Percentiles rank a stretch among this genome's conserved stretches.
Evolutionary conservation across 2,113 vertebrate genomes (phyloP).

Genomic region (Pachyramphus minor): DNA sequence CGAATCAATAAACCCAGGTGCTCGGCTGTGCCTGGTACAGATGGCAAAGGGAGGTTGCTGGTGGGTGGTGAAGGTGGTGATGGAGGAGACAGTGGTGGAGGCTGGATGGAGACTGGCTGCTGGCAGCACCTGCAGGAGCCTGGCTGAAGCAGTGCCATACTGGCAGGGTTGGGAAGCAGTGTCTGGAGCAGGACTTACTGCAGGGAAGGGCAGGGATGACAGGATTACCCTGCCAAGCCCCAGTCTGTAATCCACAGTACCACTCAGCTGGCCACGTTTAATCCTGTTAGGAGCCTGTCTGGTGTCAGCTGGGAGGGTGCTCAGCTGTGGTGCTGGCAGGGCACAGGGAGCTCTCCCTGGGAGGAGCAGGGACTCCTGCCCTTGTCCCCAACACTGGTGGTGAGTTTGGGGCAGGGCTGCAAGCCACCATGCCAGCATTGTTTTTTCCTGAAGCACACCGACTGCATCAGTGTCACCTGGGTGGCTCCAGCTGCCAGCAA

Average conservation of each 20-base stretch:
- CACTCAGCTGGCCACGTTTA: neutral
- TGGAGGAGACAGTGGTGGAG: neutral
- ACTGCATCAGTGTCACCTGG: rapidly evolving
- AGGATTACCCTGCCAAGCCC: constrained; percentile 28
- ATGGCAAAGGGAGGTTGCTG: rapidly evolving
- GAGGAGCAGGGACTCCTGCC: neutral
- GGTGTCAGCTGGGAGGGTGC: neutral
- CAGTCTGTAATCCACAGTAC: neutral
- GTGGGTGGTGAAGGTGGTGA: neutral
- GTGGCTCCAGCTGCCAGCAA: neutral
- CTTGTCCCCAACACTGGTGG: neutral
- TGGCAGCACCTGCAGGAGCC: rapidly evolving
- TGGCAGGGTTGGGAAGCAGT: rapidly evolving
- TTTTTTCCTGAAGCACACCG: neutral
- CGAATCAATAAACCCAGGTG: neutral
- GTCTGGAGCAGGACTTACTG: neutral
- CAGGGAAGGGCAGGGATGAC: constrained; percentile 39
- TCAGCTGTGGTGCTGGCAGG: rapidly evolving
- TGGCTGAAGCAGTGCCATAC: neutral
- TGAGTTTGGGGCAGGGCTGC: neutral
- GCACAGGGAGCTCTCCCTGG: neutral
- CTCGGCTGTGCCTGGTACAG: rapidly evolving
- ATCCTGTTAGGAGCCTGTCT: neutral
- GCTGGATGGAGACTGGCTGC: neutral
- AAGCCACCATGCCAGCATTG: rapidly evolving